Evolutionary conservation across 1,140 invertebrate genomes (phyloP).

Genomic region (Drosophila burlai): DNA sequence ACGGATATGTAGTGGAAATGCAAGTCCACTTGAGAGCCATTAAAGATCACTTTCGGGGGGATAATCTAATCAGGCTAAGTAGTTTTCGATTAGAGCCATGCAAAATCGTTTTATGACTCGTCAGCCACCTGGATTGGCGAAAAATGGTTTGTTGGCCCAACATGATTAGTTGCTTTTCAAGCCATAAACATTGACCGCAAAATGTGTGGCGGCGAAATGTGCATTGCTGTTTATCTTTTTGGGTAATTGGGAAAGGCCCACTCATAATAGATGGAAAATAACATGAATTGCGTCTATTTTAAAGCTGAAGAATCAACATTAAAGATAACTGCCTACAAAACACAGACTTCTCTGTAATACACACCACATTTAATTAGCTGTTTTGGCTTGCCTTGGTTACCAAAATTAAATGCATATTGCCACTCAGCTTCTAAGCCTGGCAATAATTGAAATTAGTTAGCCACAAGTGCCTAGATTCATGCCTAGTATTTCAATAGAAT

Average conservation of each 20-base stretch:
- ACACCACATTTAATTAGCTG: conserved; percentile 4
- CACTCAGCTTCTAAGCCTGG: conserved; percentile 2
- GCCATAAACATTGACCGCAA: conserved; percentile 6
- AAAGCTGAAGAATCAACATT: no score
- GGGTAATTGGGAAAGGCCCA: no score
- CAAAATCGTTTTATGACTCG: conserved; percentile 10
- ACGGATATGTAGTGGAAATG: conserved; percentile 8
- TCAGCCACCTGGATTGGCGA: conserved; percentile 1
- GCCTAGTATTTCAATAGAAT: conserved; percentile 34
- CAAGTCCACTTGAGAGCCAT: conserved; percentile 16
- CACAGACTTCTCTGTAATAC: not conserved
- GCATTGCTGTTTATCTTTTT: conserved; percentile 1
- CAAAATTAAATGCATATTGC: conserved; percentile 26
- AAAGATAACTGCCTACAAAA: not conserved
- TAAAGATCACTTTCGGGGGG: not conserved
- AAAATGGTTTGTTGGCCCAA: conserved; percentile 6
- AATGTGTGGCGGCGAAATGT: not conserved
- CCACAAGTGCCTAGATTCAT: conserved; percentile 46
- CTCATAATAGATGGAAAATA: no score
- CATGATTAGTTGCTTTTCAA: conserved; percentile 1
- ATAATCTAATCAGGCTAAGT: conserved; percentile 23
- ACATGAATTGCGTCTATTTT: not conserved
- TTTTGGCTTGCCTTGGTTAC: not conserved
- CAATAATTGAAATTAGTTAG: conserved; percentile 56
- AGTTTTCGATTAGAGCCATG: conserved; percentile 11